A percentile compares a stretch with the other conserved stretches of the same genome.
Conservation (phyloP, 2,888 invertebrate genomes). For the Rhyacophila evoluta region DNA sequence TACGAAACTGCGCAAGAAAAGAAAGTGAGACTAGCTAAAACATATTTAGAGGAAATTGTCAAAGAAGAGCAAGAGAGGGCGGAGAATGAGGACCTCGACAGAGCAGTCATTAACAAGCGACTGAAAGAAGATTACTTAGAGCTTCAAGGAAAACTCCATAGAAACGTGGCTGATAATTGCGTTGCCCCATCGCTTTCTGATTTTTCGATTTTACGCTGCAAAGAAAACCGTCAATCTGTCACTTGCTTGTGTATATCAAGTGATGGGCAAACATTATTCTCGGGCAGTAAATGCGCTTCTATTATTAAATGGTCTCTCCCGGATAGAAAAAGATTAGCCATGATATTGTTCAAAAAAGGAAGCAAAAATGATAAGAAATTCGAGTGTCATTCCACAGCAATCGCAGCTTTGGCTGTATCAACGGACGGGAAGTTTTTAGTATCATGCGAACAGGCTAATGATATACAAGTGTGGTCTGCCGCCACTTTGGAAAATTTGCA, state of each 20-base stretch:
- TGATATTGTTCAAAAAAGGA: conserved; percentile 69
- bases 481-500: conserved; percentile 80
- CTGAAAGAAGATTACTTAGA: conserved; percentile 89
- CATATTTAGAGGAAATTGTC: conserved; percentile 89
- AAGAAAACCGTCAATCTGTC: conserved; percentile 82
- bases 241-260: conserved; percentile 85
- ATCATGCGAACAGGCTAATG: conserved; percentile 67
- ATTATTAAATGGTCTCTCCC: conserved; percentile 87
- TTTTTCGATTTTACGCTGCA: conserved; percentile 74
- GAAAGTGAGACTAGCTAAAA: conserved; percentile 88
- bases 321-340: conserved; percentile 73
- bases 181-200: conserved; percentile 60
- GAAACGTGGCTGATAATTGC: conserved; percentile 77
- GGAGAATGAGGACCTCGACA: conserved; percentile 74
- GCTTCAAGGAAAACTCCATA: conserved; percentile 83
- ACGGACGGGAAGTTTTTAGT: conserved; percentile 86
- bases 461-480: conserved; percentile 89
- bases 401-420: conserved; percentile 79
- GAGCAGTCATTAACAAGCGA: conserved; percentile 77
- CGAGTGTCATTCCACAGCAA: conserved; percentile 60
- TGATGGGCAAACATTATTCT: conserved; percentile 80
- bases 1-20: conserved; percentile 92
- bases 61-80: conserved; percentile 80
- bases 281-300: conserved; percentile 89
- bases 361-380: conserved; percentile 58